Percentiles rank a stretch among this genome's conserved stretches.
These are phyloP conservation scores for Etheostoma spectabile DNA, from an alignment of 2,113 vertebrate species.

Conservation along the genomic window DNA sequence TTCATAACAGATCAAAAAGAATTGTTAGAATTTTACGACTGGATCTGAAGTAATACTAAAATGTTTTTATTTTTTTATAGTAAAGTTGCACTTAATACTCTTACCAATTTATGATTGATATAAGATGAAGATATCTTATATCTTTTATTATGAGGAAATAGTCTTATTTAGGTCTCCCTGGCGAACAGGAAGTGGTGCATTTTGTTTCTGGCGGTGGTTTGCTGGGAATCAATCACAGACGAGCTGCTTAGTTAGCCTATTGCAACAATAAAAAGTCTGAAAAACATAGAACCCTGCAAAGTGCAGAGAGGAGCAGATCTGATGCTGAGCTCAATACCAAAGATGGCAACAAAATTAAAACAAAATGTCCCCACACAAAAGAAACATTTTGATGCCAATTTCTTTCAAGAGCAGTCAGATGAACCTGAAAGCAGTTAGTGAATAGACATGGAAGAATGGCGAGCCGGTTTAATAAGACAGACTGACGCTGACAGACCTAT, in stretches of 20 bases:
- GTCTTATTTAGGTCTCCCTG: background rate
- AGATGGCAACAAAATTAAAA: constrained; percentile 16
- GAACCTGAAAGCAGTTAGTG: constrained; percentile 25
- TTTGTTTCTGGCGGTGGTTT: constrained; percentile 7
- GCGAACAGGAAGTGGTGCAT: background rate
- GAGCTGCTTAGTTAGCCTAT: constrained; percentile 1
- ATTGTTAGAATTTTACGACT: background rate
- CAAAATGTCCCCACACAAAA: constrained; percentile 12
- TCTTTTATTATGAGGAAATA: no score
- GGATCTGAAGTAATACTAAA: background rate
- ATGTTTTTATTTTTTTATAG: background rate
- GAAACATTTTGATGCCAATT: background rate
- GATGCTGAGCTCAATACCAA: constrained; percentile 4
- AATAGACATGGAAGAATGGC: constrained; percentile 38
- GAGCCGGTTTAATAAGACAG: constrained; percentile 71
- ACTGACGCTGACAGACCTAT: constrained; percentile 68
- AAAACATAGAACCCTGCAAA: constrained; percentile 4
- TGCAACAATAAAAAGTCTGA: background rate
- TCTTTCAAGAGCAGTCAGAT: constrained; percentile 13
- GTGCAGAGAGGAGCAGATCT: background rate
- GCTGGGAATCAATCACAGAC: constrained; percentile 4
- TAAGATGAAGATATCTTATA: no score
- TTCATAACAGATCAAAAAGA: background rate
- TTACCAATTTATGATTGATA: background rate
- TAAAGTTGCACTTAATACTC: background rate